phyloP scores from a whole-genome alignment of 1,140 invertebrate genomes.

The Brachionus plicatilis region DNA sequence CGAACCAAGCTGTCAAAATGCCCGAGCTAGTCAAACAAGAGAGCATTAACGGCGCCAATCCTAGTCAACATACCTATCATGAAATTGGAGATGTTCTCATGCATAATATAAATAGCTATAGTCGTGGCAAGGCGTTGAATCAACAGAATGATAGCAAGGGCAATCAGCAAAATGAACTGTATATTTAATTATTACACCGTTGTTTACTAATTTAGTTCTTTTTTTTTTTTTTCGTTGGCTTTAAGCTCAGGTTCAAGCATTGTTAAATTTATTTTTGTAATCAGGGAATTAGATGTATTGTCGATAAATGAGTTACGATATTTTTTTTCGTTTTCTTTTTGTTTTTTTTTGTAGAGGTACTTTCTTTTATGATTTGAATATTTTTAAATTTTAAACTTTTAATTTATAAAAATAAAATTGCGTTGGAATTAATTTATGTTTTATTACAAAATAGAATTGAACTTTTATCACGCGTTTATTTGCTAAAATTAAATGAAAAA shows the following conservation, averaged over 20 bases:
- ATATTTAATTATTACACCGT: constrained; percentile 29
- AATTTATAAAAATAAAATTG: not conserved
- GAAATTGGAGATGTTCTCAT: constrained; percentile 29
- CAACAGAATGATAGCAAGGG: not conserved
- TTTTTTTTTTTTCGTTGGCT: not conserved
- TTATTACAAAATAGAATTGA: too few species aligned
- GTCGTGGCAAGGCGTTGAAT: not conserved
- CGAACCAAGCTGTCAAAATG: not conserved
- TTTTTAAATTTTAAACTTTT: not conserved
- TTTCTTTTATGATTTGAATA: not conserved
- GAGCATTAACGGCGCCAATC: not conserved
- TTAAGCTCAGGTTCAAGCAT: not conserved
- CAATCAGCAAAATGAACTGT: not conserved
- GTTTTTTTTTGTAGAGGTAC: not conserved
- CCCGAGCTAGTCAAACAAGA: not conserved
- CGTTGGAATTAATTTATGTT: not conserved
- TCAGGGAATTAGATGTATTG: not conserved
- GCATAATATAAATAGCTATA: not conserved
- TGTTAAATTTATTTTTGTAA: constrained; percentile 6
- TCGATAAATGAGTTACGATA: not conserved
- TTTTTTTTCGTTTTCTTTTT: not conserved
- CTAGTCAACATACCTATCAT: constrained; percentile 29
- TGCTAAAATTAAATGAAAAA: too few species aligned
- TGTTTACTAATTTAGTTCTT: not conserved
- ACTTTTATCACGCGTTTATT: too few species aligned